Percentiles rank a stretch among this genome's conserved stretches.
Evolutionary conservation across 2,113 vertebrate genomes (phyloP).

Genomic region (Forbesichthys agassizii): DNA sequence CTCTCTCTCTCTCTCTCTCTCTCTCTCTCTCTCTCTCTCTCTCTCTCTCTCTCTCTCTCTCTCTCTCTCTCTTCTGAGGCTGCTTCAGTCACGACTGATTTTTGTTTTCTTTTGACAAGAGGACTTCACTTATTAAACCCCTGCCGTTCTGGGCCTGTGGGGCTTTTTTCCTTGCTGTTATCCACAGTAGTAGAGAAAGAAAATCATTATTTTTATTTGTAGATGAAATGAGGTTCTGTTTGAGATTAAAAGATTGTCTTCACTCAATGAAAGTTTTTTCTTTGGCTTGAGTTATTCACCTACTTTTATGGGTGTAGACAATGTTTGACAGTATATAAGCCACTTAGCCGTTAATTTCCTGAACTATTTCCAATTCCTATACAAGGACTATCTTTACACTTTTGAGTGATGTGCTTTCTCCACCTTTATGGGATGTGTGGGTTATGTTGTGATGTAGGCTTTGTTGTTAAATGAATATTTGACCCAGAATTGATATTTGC

Average conservation of each 20-base stretch:
- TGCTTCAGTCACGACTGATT: not conserved
- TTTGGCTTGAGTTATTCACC: not conserved
- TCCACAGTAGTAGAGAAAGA: slow-evolving; percentile 6
- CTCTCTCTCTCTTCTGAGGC: not conserved
- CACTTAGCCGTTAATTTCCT: not conserved
- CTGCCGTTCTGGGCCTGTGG: not conserved
- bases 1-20: no score
- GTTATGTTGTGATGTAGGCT: no score
- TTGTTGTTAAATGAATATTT: not conserved
- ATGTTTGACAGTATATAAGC: not conserved
- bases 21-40: not conserved
- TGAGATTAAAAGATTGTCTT: not conserved
- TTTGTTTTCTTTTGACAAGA: slow-evolving; percentile 15
- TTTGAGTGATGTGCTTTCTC: no score
- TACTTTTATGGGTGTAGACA: not conserved
- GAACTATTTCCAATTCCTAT: not conserved
- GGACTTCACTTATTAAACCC: slow-evolving; percentile 4
- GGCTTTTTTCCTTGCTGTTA: slow-evolving; percentile 9
- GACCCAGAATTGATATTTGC: not conserved
- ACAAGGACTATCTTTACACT: not conserved
- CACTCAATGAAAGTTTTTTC: not conserved
- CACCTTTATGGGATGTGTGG: no score
- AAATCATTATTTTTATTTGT: not conserved
- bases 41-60: not conserved
- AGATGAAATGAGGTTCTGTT: not conserved